phyloP scores from a whole-genome alignment of 2,797 vertebrate genomes.

The Anguilla pacifica region DNA sequence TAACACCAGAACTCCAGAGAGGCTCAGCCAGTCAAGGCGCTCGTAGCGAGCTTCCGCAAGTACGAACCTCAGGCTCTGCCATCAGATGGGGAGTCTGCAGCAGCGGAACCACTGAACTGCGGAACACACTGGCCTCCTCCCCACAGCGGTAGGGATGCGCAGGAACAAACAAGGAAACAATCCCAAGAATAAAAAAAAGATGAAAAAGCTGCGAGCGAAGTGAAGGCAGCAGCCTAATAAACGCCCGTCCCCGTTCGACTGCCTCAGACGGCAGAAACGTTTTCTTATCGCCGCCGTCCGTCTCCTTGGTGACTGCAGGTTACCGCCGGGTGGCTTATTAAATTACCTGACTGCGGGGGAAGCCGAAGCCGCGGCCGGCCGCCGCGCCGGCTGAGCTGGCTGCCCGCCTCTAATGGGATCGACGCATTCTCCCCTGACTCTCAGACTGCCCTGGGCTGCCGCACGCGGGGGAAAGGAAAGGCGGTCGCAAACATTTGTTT shows the following conservation, averaged over 20 bases:
- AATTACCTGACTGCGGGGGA: slow-evolving; percentile 13
- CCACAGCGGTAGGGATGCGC: background rate
- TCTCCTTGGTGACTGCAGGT: slow-evolving; percentile 11
- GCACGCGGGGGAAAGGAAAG: background rate
- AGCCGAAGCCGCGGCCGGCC: background rate
- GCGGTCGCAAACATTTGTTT: background rate
- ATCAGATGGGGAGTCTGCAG: background rate
- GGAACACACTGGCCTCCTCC: background rate
- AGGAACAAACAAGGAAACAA: background rate
- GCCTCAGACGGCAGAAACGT: background rate
- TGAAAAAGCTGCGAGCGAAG: background rate
- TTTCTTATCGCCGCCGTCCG: background rate
- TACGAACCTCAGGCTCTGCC: no score
- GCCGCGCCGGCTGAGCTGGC: background rate
- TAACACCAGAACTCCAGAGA: background rate
- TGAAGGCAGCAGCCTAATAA: background rate
- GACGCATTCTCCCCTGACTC: background rate
- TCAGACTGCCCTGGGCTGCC: background rate
- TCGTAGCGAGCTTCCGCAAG: no score
- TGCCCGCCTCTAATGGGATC: background rate
- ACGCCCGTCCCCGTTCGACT: background rate
- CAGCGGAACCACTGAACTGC: background rate
- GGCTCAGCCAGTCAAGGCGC: background rate
- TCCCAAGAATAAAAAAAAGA: background rate
- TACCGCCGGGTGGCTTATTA: background rate